These are phyloP conservation scores for Setophaga kirtlandii DNA, from an alignment of 2,113 vertebrate genomes.

Conservation along the genomic window DNA sequence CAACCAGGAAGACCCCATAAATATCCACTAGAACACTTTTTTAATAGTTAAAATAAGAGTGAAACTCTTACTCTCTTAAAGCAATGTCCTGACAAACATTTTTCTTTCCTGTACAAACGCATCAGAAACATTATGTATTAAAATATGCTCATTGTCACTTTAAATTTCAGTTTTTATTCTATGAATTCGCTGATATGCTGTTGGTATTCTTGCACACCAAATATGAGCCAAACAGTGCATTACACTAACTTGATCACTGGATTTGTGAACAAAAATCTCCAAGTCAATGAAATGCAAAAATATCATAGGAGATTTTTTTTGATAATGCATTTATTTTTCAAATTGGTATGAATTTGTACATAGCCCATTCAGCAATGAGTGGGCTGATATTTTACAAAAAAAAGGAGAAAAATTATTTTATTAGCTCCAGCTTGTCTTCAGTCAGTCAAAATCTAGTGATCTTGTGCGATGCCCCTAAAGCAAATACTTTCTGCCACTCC, in stretches of 20 bases:
- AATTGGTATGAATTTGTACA: not conserved
- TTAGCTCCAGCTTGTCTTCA: constrained; percentile 48
- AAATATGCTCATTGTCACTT: constrained; percentile 70
- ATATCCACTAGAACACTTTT: constrained; percentile 55
- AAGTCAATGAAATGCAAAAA: not conserved
- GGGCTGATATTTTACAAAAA: not conserved
- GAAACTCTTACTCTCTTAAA: constrained; percentile 13
- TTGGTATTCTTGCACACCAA: constrained; percentile 75
- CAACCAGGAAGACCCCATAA: constrained; percentile 39
- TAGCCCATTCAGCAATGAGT: not conserved
- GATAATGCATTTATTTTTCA: not conserved
- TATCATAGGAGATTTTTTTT: not conserved
- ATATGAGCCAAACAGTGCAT: constrained; percentile 74
- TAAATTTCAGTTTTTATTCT: constrained; percentile 58
- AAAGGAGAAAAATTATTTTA: not conserved
- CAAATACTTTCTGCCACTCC: constrained; percentile 55
- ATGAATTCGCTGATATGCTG: constrained; percentile 47
- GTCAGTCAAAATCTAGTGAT: constrained; percentile 19
- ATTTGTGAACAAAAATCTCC: constrained; percentile 27
- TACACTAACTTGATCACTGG: constrained; percentile 66
- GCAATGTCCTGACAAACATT: constrained; percentile 27
- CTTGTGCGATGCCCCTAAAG: constrained; percentile 61
- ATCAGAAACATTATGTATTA: constrained; percentile 47
- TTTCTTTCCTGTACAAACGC: constrained; percentile 44
- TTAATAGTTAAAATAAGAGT: not conserved